phyloP scores from a whole-genome alignment of 2,113 vertebrate genomes.

The Neopipo cinnamomea region DNA sequence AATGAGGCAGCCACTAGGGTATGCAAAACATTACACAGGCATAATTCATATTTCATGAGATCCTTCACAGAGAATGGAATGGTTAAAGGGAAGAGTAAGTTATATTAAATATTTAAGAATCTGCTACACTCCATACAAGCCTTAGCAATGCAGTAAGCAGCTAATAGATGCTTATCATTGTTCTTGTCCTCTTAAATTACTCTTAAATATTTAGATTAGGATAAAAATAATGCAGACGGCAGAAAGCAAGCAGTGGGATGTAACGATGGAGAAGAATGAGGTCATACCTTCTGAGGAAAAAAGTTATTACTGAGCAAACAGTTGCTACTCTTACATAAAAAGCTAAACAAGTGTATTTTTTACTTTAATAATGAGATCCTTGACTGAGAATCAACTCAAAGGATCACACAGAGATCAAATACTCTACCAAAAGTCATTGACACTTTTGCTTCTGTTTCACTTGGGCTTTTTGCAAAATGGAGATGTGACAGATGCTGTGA shows the following conservation, averaged over 20 bases:
- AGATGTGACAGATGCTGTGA: background rate
- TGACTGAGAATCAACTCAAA: background rate
- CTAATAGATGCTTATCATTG: background rate
- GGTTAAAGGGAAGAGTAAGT: background rate
- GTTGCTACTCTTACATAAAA: background rate
- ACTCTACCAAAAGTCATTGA: background rate
- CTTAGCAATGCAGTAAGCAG: background rate
- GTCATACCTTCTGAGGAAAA: background rate
- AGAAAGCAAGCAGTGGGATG: background rate
- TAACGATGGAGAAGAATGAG: background rate
- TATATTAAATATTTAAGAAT: constrained; percentile 30
- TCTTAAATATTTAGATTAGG: background rate
- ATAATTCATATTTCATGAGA: constrained; percentile 33
- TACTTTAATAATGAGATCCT: background rate
- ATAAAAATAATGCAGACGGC: background rate
- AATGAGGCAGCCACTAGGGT: background rate
- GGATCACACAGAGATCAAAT: background rate
- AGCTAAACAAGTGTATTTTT: background rate
- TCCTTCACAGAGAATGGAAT: background rate
- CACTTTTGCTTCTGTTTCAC: background rate
- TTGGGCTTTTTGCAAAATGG: background rate
- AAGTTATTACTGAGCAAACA: background rate
- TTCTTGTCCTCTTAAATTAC: background rate
- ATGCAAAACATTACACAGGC: background rate
- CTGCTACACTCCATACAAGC: background rate